phyloP scores from a whole-genome alignment of 1,140 invertebrate species.

The Drosophila pectinifera region DNA sequence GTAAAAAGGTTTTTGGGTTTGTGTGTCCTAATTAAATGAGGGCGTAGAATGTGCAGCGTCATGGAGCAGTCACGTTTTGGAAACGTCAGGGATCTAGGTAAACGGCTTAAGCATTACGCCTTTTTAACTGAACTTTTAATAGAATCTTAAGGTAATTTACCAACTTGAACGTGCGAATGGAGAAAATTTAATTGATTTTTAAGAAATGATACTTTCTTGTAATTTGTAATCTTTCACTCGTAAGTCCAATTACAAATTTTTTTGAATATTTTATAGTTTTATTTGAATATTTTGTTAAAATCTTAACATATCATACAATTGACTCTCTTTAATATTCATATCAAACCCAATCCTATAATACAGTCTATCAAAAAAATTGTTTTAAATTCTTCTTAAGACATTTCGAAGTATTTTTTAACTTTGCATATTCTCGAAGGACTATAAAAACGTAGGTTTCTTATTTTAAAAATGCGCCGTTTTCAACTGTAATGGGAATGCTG shows the following conservation, averaged over 20 bases:
- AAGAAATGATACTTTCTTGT: too few species aligned
- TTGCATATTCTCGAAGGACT: neutral
- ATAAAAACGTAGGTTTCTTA: constrained; percentile 3
- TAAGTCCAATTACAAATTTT: too few species aligned
- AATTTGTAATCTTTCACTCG: too few species aligned
- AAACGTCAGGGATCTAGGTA: neutral
- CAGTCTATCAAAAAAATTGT: neutral
- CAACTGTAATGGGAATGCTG: constrained; percentile 14
- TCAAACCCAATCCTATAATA: neutral
- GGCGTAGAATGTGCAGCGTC: constrained; percentile 64
- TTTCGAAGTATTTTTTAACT: neutral
- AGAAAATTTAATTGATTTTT: neutral
- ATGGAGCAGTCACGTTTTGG: constrained; percentile 31
- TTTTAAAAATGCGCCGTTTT: constrained; percentile 1
- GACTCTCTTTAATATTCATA: neutral
- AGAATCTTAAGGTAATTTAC: neutral
- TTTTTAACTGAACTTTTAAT: neutral
- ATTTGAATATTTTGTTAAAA: too few species aligned
- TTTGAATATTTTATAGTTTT: too few species aligned
- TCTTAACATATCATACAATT: too few species aligned
- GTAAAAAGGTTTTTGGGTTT: constrained; percentile 18
- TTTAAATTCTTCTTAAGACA: neutral
- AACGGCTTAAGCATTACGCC: neutral
- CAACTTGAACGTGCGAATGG: neutral
- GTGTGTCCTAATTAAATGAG: constrained; percentile 67